phyloP scores from a whole-genome alignment of 2,888 invertebrate species.

The Volucella bombylans region DNA sequence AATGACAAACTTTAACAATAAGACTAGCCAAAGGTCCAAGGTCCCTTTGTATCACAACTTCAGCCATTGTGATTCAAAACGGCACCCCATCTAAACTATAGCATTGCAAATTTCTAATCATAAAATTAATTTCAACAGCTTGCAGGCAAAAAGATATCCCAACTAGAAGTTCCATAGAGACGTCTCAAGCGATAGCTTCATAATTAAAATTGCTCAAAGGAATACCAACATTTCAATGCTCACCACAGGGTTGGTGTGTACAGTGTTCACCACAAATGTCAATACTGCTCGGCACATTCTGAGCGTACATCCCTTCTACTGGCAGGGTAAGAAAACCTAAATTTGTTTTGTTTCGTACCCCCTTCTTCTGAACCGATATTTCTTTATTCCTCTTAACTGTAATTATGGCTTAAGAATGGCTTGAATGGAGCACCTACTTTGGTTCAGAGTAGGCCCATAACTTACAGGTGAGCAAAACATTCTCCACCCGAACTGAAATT shows the following conservation, averaged over 20 bases:
- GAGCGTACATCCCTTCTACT: slow-evolving; percentile 8
- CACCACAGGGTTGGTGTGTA: slow-evolving; percentile 22
- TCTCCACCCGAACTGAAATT: background rate
- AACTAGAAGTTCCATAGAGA: background rate
- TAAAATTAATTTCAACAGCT: slow-evolving; percentile 37
- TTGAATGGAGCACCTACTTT: slow-evolving; percentile 42
- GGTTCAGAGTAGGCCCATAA: slow-evolving; percentile 49
- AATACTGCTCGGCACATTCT: slow-evolving; percentile 14
- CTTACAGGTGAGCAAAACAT: slow-evolving; percentile 59
- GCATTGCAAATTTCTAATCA: slow-evolving; percentile 53
- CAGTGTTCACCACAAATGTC: slow-evolving; percentile 14
- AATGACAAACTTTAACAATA: slow-evolving; percentile 28
- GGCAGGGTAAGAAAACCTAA: slow-evolving; percentile 47
- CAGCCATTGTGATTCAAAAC: slow-evolving; percentile 24
- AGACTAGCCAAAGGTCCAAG: background rate
- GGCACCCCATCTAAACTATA: slow-evolving; percentile 30
- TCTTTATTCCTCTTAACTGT: slow-evolving; percentile 37
- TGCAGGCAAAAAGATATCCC: background rate
- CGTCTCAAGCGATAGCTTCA: slow-evolving; percentile 51
- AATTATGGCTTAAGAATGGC: slow-evolving; percentile 35
- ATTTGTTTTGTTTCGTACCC: slow-evolving; percentile 32
- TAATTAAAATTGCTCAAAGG: slow-evolving; percentile 57
- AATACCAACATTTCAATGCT: slow-evolving; percentile 45
- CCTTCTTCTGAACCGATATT: background rate
- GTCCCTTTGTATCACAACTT: background rate